Evolutionary conservation across 2,113 vertebrate species (phyloP).

Genomic region (Erpornis zantholeuca): DNA sequence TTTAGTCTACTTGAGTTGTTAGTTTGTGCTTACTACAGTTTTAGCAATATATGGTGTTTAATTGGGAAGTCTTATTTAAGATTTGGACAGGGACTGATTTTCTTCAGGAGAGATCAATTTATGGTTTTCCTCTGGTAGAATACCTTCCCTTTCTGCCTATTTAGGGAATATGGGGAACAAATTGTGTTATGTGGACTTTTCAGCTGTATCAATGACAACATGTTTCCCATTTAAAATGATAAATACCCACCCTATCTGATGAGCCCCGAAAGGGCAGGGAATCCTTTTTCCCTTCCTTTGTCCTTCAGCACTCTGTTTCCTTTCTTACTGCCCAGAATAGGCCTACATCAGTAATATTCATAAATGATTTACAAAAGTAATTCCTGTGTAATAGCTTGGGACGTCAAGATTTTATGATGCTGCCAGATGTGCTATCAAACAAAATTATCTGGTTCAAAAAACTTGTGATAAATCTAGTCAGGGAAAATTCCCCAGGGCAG

Average conservation of each 20-base stretch:
- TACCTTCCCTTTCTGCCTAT: background rate
- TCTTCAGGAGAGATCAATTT: background rate
- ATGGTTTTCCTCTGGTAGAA: background rate
- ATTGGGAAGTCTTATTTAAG: slow-evolving; percentile 4
- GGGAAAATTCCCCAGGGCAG: slow-evolving; percentile 45
- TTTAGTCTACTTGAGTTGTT: background rate
- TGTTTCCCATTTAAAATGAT: slow-evolving; percentile 59
- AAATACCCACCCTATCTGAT: slow-evolving; percentile 38
- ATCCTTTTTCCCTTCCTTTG: slow-evolving; percentile 52
- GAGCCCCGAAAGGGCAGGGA: slow-evolving; percentile 13
- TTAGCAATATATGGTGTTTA: background rate
- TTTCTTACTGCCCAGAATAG: slow-evolving; percentile 51
- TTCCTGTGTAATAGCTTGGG: slow-evolving; percentile 73
- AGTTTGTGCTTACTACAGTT: background rate
- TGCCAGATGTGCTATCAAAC: slow-evolving; percentile 78
- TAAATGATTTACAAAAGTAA: slow-evolving; percentile 78
- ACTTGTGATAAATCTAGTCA: slow-evolving; percentile 71
- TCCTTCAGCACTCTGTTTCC: slow-evolving; percentile 43
- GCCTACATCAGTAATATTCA: slow-evolving; percentile 70
- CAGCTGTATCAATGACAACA: slow-evolving; percentile 40
- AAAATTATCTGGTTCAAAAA: slow-evolving; percentile 73
- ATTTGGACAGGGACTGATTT: background rate
- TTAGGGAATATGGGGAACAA: slow-evolving; percentile 25
- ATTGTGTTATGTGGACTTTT: slow-evolving; percentile 28
- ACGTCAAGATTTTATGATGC: slow-evolving; percentile 73